A percentile compares a stretch with the other conserved stretches of the same genome.
These are phyloP conservation scores for Caenorhabditis brenneri DNA, from an alignment of 1,140 invertebrate genomes.

Conservation along the genomic window DNA sequence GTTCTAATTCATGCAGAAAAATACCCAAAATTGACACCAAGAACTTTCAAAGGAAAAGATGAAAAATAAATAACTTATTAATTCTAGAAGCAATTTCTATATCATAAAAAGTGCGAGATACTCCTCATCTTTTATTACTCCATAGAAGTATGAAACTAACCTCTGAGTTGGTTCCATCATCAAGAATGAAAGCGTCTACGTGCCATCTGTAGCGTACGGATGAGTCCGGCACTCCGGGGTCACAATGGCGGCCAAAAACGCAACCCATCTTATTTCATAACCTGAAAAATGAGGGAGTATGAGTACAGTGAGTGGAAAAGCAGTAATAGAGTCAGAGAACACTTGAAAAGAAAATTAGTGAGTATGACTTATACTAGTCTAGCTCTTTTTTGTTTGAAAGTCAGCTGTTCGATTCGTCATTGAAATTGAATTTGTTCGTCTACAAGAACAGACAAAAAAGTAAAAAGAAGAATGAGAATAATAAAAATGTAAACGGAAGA, in stretches of 20 bases:
- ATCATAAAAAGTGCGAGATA: too few species aligned
- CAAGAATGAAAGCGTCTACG: conserved; percentile 43
- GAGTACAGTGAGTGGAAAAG: background rate
- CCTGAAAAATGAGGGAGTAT: background rate
- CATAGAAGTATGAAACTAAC: background rate
- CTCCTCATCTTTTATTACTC: too few species aligned
- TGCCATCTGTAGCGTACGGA: conserved; percentile 49
- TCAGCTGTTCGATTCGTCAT: background rate
- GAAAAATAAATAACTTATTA: too few species aligned
- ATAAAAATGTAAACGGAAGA: too few species aligned
- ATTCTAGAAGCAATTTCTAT: too few species aligned
- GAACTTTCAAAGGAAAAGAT: too few species aligned
- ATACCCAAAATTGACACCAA: too few species aligned
- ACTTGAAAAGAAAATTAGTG: background rate
- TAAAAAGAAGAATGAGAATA: too few species aligned
- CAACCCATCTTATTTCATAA: conserved; percentile 49
- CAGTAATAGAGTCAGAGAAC: background rate
- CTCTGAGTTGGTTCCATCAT: conserved; percentile 45
- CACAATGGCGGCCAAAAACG: conserved; percentile 46
- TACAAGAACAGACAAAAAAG: background rate
- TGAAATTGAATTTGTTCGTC: background rate
- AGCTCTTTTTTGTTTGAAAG: background rate
- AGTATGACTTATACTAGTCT: background rate
- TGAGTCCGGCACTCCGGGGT: conserved; percentile 44
- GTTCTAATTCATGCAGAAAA: too few species aligned